Evolutionary conservation across 2,888 invertebrate species (phyloP), one percentile per base, ranked within the genome.

Genomic region (Mesorhabditis sp.): DNA sequence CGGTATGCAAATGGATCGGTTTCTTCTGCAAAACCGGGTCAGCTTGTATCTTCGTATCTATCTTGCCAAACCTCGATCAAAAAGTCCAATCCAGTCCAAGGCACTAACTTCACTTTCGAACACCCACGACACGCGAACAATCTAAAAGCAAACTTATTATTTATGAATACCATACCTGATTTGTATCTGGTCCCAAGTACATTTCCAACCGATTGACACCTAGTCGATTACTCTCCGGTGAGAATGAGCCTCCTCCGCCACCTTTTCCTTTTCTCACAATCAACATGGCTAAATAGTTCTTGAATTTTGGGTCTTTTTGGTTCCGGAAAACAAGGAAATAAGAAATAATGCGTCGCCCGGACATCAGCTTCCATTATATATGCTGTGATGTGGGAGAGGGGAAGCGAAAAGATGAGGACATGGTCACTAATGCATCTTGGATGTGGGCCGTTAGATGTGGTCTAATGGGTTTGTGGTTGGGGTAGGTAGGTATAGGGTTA

Each of bases 1-100:
- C 77, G 68, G 65, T 76, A 77, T 43, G 63, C 61, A 42, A 77
- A 67, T 41, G 76, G 77, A 65, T 77, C 73, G 66, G 44, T 45
- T 58, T 76, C 73, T 58, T 77, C 76, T 76, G 42, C 66, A 76
- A 65, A 28, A 45, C 50, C 13, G 5, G 43, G 62, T 10, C 43
- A 41, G n/a, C 43, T 43, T 28, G 7, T 28, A 28, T 28, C 28
- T 28, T 28, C 28, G 28, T 67, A 61, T 61, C 61, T n/a, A 50
- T 50, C 28, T 28, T 28, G 28, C 28, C 28, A 28, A 28, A 78
- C 78, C 70, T 61, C 66, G 67, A 68, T 77, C 73, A 63, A 76
- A 79, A 4, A 79, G 65, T 0, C 79, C 79, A 15, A 79, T 77
- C 79, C 79, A 79, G 63, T 79, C 77, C 28, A 79, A 50, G n/a